Conservation (phyloP, 2,888 invertebrate species). For the Drosophila birchii region DNA sequence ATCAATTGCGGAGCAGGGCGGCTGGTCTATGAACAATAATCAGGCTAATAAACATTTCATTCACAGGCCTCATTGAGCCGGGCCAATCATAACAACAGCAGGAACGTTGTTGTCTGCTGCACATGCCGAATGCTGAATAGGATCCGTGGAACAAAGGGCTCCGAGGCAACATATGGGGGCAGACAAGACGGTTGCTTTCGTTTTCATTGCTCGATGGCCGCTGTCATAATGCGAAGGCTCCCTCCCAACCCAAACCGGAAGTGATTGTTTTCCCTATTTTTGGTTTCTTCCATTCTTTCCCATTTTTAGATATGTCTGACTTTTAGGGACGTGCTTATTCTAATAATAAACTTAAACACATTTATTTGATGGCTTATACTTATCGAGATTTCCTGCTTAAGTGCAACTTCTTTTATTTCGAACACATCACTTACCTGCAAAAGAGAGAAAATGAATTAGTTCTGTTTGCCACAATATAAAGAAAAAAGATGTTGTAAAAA, state of each 20-base stretch:
- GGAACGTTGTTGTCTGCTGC: constrained; percentile 33
- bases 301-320: neutral
- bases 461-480: neutral
- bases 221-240: constrained; percentile 55
- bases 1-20: constrained; percentile 32
- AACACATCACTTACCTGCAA: constrained; percentile 46
- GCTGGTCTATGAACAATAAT: constrained; percentile 51
- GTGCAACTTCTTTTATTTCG: neutral
- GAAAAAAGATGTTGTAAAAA: neutral
- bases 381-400: neutral
- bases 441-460: constrained; percentile 10
- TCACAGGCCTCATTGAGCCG: constrained; percentile 54
- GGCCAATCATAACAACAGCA: constrained; percentile 46
- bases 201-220: constrained; percentile 47
- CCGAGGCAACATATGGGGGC: constrained; percentile 43
- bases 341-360: neutral
- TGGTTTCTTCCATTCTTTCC: constrained; percentile 4
- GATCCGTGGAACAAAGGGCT: constrained; percentile 34
- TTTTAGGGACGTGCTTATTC: neutral
- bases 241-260: constrained; percentile 56
- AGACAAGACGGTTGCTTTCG: constrained; percentile 29
- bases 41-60: constrained; percentile 65
- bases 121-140: constrained; percentile 45
- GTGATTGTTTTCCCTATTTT: constrained; percentile 47
- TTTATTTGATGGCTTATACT: neutral